Conservation (phyloP, 2,113 vertebrate genomes). For the Elaphurus davidianus region DNA sequence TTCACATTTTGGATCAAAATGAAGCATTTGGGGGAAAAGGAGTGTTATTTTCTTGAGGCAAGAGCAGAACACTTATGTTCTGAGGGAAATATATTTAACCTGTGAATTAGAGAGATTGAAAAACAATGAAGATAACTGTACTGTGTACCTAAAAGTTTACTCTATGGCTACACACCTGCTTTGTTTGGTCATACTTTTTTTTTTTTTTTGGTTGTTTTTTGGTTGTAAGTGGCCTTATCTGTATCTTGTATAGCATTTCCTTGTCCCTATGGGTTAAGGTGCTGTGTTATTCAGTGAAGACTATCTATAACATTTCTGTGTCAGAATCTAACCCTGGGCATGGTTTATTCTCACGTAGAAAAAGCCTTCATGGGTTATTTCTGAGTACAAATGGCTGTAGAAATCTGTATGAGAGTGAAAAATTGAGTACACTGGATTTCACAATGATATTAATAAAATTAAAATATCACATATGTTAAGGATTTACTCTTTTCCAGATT, state of each 20-base stretch:
- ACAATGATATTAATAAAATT: neutral
- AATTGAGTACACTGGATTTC: neutral
- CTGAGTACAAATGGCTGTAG: neutral
- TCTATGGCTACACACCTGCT: neutral
- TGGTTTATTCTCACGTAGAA: neutral
- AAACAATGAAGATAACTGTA: neutral
- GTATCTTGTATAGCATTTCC: neutral
- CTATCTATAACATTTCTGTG: slow-evolving; percentile 28
- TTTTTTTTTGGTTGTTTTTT: neutral
- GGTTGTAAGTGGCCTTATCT: neutral
- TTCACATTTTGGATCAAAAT: neutral
- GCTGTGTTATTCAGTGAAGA: neutral
- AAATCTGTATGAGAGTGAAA: neutral
- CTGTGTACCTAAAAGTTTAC: neutral
- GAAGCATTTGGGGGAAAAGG: neutral
- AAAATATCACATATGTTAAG: neutral
- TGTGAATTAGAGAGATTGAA: neutral
- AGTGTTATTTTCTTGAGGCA: neutral
- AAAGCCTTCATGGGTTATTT: neutral
- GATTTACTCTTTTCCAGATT: neutral
- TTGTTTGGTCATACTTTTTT: neutral
- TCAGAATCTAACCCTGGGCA: neutral
- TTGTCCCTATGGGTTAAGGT: neutral
- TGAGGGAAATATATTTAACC: neutral
- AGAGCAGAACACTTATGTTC: neutral